Evolutionary conservation across 92 coral and sea anemone species (phyloP).

Genomic region (Galaxea fascicularis): DNA sequence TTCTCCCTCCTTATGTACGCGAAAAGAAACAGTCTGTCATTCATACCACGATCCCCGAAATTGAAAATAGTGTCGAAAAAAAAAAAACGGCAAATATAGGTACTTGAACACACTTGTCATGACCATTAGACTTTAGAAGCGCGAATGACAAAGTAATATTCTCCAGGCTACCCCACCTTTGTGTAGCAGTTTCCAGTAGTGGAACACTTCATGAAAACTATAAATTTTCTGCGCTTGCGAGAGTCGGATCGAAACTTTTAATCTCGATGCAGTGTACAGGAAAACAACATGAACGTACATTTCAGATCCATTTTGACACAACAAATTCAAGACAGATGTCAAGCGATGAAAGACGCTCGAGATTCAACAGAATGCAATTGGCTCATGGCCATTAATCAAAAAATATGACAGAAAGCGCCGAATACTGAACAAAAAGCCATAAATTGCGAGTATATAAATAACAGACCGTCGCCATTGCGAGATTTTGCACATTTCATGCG

Average conservation of each 20-base stretch:
- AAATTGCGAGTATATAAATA: conserved; percentile 30
- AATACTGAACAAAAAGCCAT: conserved; percentile 43
- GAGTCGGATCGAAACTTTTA: neutral
- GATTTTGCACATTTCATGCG: neutral
- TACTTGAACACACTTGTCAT: conserved; percentile 39
- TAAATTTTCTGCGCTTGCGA: neutral
- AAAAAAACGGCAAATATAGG: conserved; percentile 15
- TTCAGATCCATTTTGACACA: conserved; percentile 23
- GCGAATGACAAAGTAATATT: conserved; percentile 31
- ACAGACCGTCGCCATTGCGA: conserved; percentile 18
- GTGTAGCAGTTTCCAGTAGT: neutral
- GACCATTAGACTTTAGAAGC: conserved; percentile 16
- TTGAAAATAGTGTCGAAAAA: conserved; percentile 17
- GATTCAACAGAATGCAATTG: conserved; percentile 56
- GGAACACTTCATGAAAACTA: neutral
- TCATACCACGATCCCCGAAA: conserved; percentile 12
- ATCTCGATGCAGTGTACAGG: neutral
- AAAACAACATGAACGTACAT: conserved; percentile 38
- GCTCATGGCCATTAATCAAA: conserved; percentile 56
- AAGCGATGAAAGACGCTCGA: conserved; percentile 27
- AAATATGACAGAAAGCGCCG: conserved; percentile 34
- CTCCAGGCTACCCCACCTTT: conserved; percentile 15
- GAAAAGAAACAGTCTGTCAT: conserved; percentile 25
- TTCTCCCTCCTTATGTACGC: neutral
- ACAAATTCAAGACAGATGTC: conserved; percentile 45